Percentiles rank a stretch among this genome's conserved stretches.
phyloP scores from a whole-genome alignment of 2,797 vertebrate species.

The Chiroxiphia lanceolata region DNA sequence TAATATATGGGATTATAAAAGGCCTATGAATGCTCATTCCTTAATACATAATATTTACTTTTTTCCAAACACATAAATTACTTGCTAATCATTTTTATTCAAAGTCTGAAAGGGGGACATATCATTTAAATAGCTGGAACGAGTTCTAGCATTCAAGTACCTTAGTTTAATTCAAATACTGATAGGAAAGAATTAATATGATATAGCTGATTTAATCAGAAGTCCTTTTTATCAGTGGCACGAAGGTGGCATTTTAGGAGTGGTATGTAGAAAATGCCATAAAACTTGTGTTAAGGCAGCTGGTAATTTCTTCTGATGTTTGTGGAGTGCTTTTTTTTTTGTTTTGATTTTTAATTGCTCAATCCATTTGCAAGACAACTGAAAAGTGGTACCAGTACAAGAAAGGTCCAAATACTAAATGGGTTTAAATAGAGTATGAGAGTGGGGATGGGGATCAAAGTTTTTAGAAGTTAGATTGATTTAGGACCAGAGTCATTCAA shows the following conservation, averaged over 20 bases:
- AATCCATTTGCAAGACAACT: background rate
- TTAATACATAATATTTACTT: background rate
- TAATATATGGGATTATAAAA: background rate
- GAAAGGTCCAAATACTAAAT: background rate
- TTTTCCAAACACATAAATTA: background rate
- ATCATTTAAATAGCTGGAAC: background rate
- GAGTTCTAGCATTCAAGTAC: background rate
- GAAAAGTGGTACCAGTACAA: background rate
- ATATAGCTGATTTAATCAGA: background rate
- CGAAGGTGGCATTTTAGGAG: background rate
- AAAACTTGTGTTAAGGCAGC: background rate
- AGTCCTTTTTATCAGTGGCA: background rate
- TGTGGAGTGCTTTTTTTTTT: rapidly evolving
- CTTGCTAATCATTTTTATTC: background rate
- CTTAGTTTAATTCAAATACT: background rate
- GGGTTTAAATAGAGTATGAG: background rate
- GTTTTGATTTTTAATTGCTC: background rate
- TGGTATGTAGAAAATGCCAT: background rate
- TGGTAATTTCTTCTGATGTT: background rate
- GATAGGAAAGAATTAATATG: background rate
- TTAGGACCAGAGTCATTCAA: background rate
- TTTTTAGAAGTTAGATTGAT: background rate
- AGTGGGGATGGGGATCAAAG: background rate
- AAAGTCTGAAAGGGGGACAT: background rate
- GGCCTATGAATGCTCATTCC: background rate